These are phyloP conservation scores for Gymnoscelis rufifasciata DNA, from an alignment of 2,888 invertebrate species.

Conservation along the genomic window DNA sequence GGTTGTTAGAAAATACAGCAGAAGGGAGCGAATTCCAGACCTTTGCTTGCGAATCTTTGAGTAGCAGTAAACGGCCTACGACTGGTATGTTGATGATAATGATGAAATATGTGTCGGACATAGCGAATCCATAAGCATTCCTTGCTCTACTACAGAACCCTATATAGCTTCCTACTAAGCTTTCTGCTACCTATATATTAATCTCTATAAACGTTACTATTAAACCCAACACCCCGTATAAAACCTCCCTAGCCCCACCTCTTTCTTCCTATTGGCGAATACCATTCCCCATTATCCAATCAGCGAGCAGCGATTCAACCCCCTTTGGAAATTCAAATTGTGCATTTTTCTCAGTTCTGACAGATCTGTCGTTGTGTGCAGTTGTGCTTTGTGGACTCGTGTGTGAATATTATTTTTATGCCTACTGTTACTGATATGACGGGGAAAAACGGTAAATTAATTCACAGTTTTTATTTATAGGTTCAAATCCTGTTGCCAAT, in stretches of 20 bases:
- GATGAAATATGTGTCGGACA: too few relatives aligned
- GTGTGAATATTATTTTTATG: conserved; percentile 48
- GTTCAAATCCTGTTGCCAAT: too few relatives aligned
- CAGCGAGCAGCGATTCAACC: conserved; percentile 36
- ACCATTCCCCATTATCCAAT: conserved; percentile 43
- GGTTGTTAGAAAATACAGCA: too few relatives aligned
- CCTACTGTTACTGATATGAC: conserved; percentile 58
- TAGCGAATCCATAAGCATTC: too few relatives aligned
- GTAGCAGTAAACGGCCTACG: too few relatives aligned
- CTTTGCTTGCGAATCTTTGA: too few relatives aligned
- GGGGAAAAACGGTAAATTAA: conserved; percentile 39
- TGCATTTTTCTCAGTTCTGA: conserved; percentile 45
- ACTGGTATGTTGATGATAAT: too few relatives aligned
- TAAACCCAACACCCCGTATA: not conserved
- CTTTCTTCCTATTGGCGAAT: conserved; percentile 42
- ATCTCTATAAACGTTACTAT: too few relatives aligned
- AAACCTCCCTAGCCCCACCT: conserved; percentile 34
- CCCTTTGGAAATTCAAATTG: conserved; percentile 55
- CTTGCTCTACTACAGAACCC: too few relatives aligned
- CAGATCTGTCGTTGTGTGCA: conserved; percentile 27
- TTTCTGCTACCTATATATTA: too few relatives aligned
- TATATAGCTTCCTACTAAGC: too few relatives aligned
- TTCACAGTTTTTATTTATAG: not conserved
- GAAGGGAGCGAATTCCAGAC: too few relatives aligned
- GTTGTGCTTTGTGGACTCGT: conserved; percentile 18